Evolutionary conservation across 2,797 vertebrate species (phyloP), one percentile per base, ranked within the genome.

Genomic region (Melanotaenia parkinsoni): DNA sequence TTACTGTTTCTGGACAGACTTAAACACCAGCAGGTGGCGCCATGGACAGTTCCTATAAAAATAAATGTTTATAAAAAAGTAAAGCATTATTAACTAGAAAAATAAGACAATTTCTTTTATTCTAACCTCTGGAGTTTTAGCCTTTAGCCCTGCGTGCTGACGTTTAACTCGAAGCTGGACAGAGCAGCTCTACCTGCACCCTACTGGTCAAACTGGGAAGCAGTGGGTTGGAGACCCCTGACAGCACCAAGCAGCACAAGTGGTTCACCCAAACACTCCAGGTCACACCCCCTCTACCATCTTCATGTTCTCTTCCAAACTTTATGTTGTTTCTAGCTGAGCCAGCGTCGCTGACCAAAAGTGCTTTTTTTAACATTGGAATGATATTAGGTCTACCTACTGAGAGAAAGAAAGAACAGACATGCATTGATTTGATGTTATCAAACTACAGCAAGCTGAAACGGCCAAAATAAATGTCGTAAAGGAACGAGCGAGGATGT

Each of bases 281-380:
- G 92, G 92, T 92, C 91, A 81, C 69, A 93, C 93, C 63, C 60
- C 63, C 33, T 6, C 93, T 94, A 94, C 93, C 89, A 90, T 91
- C 89, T 81, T 81, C 69, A 77, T 83, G 78, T 87, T 82, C 80
- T 87, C 89, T 92, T 91, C 89, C 81, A 89, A 92, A 90, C 85
- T 67, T 75, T n/a, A 78, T 83, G 74, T 47, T 59, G 40, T 62
- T 35, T 28, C 63, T 64, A 91, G 89, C 91, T 72, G 89, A 95
- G 95, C 92, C 93, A 93, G 95, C 89, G 92, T 90, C 84, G 92
- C 93, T 91, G 95, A 95, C 95, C 90, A 92, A 98, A 99, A 98
- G 98, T 98, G 97, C 97, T 96, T 96, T 94, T 89, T 85, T 87
- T 71, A 86, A 93, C 95, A 92, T 95, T 95, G 95, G 96, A 98